Percentiles rank a stretch among this genome's conserved stretches.
Conservation (phyloP, 92 coral and sea anemone species). For the Galaxea fascicularis region DNA sequence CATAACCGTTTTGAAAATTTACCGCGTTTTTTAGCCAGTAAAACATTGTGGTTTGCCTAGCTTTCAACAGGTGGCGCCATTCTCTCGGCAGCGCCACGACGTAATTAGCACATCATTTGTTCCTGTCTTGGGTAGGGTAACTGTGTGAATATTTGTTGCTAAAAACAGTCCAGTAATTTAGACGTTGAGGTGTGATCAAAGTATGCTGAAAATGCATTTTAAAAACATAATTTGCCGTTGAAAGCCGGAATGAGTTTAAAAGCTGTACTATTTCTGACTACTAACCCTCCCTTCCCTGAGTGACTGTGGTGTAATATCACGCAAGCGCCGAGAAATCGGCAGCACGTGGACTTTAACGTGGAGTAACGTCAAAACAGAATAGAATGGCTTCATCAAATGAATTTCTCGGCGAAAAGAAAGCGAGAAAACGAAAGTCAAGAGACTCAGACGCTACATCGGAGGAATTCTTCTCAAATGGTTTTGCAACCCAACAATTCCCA, state of each 20-base stretch:
- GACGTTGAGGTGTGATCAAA: background rate
- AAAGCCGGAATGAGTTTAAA: background rate
- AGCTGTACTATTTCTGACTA: background rate
- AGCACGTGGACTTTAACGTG: background rate
- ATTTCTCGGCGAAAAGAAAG: background rate
- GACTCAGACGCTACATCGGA: background rate
- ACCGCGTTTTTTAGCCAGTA: slow-evolving; percentile 54
- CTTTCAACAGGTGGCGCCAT: slow-evolving; percentile 41
- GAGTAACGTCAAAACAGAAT: background rate
- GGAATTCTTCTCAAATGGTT: background rate
- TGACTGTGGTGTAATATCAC: background rate
- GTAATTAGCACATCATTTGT: background rate
- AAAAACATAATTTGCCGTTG: background rate
- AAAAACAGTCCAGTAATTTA: background rate
- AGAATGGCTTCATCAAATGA: background rate
- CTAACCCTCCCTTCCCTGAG: slow-evolving; percentile 18
- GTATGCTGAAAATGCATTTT: background rate
- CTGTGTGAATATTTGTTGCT: background rate
- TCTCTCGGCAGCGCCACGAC: slow-evolving; percentile 31
- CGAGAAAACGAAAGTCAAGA: slow-evolving; percentile 22
- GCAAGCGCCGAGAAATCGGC: slow-evolving; percentile 16
- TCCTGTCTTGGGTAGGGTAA: slow-evolving; percentile 14
- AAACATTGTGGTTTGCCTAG: slow-evolving; percentile 31
- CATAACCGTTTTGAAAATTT: slow-evolving; percentile 48
- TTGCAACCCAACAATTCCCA: background rate